phyloP scores from a whole-genome alignment of 35 echinoderm and acorn worm genomes.

The Acanthaster planci region DNA sequence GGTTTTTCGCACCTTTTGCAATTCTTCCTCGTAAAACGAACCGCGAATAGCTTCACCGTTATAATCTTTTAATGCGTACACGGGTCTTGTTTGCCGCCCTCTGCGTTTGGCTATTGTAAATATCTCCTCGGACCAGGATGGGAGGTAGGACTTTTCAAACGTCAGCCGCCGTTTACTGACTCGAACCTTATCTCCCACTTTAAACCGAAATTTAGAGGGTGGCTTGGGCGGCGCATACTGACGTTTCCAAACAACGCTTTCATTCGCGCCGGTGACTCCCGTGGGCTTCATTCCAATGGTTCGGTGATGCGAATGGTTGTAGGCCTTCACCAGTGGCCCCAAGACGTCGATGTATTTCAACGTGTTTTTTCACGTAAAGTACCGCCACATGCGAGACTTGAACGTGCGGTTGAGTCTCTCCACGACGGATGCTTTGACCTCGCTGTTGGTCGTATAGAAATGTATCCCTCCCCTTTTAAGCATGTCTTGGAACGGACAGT shows the following conservation, averaged over 20 bases:
- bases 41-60: slow-evolving; percentile 24
- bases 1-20: slow-evolving; percentile 36
- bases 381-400: slow-evolving; percentile 42
- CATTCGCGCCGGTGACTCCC: slow-evolving; percentile 37
- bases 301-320: slow-evolving; percentile 54
- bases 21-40: slow-evolving; percentile 45
- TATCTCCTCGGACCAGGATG: slow-evolving; percentile 52
- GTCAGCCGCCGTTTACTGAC: slow-evolving; percentile 8
- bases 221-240: not conserved
- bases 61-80: slow-evolving; percentile 57
- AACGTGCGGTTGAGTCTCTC: slow-evolving; percentile 72
- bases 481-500: slow-evolving; percentile 35
- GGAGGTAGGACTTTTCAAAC: slow-evolving; percentile 51
- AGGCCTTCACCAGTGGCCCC: slow-evolving; percentile 1
- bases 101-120: slow-evolving; percentile 18
- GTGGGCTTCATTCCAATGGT: slow-evolving; percentile 55
- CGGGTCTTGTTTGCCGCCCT: not conserved
- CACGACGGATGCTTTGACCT: slow-evolving; percentile 51
- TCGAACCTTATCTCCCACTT: slow-evolving; percentile 17
- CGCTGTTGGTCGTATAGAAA: slow-evolving; percentile 56
- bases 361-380: slow-evolving; percentile 35
- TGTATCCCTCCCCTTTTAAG: slow-evolving; percentile 35
- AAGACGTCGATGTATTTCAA: slow-evolving; percentile 14
- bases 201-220: slow-evolving; percentile 31
- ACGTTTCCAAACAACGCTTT: slow-evolving; percentile 23